Evolutionary conservation across 2,113 vertebrate genomes (phyloP).

Genomic region (Eudyptes chrysolophus): DNA sequence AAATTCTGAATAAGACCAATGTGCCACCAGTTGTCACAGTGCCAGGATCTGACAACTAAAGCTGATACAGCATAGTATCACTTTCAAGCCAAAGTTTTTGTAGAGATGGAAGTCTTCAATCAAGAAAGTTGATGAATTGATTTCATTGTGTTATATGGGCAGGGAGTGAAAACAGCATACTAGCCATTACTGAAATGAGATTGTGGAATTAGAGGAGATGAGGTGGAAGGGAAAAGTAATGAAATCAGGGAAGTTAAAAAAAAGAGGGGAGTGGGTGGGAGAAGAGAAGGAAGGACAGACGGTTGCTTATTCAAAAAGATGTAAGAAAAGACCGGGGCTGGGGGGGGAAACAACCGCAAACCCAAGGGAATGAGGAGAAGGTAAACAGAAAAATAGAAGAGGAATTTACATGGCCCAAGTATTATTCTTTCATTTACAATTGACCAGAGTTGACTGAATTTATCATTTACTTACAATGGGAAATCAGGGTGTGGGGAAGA

Average conservation of each 20-base stretch:
- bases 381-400: background rate
- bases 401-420: background rate
- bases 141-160: background rate
- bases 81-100: background rate
- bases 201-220: background rate
- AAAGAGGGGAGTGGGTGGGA: rapidly evolving
- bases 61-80: background rate
- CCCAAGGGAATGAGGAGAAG: background rate
- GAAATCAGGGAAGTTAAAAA: background rate
- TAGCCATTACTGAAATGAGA: conserved; percentile 42
- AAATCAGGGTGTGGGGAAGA: background rate
- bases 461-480: background rate
- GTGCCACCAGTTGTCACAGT: background rate
- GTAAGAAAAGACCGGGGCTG: rapidly evolving
- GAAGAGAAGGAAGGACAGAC: background rate
- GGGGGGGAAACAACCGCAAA: background rate
- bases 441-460: background rate
- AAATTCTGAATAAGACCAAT: background rate
- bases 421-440: background rate
- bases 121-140: conserved; percentile 8
- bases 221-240: background rate
- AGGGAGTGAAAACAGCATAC: background rate
- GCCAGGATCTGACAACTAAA: background rate
- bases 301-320: background rate
- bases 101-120: background rate